Evolutionary conservation across 2,888 invertebrate species (phyloP).

Genomic region (Rutpela maculata): DNA sequence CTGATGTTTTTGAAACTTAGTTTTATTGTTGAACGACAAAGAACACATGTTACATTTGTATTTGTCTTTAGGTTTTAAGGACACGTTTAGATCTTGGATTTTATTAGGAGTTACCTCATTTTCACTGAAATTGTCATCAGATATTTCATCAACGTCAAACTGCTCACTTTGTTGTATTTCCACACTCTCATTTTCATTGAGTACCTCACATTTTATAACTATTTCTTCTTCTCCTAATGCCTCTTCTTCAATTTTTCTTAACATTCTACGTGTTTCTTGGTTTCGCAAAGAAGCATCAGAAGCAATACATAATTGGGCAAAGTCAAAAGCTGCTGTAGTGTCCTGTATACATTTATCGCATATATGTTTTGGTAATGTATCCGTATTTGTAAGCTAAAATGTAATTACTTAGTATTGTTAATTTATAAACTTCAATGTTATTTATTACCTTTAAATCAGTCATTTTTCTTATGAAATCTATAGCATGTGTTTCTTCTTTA

Average conservation of each 20-base stretch:
- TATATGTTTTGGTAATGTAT: conserved; percentile 56
- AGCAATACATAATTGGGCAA: conserved; percentile 55
- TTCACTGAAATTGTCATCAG: conserved; percentile 40
- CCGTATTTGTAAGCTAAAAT: conserved; percentile 54
- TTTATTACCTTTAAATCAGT: conserved; percentile 56
- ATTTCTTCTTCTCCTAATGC: conserved; percentile 56
- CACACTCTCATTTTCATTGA: conserved; percentile 34
- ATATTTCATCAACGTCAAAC: conserved; percentile 19
- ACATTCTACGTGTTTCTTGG: conserved; percentile 57
- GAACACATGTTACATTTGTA: conserved; percentile 59
- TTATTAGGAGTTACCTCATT: conserved; percentile 24
- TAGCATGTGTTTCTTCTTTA: conserved; percentile 41
- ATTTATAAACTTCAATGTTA: background rate
- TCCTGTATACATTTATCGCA: conserved; percentile 53
- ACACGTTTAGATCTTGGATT: conserved; percentile 32
- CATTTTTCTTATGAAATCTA: conserved; percentile 57
- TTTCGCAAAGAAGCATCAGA: conserved; percentile 58
- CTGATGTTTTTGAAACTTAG: conserved; percentile 57
- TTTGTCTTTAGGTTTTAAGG: conserved; percentile 51
- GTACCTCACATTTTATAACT: conserved; percentile 44
- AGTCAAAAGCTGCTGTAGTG: conserved; percentile 49
- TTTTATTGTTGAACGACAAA: conserved; percentile 61
- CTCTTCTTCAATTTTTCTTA: conserved; percentile 60
- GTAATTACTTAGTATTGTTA: background rate
- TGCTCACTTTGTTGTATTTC: conserved; percentile 33